Percentiles rank a stretch among this genome's conserved stretches.
Evolutionary conservation across 1,140 invertebrate species (phyloP).

Genomic region (Cotesia chilonis): DNA sequence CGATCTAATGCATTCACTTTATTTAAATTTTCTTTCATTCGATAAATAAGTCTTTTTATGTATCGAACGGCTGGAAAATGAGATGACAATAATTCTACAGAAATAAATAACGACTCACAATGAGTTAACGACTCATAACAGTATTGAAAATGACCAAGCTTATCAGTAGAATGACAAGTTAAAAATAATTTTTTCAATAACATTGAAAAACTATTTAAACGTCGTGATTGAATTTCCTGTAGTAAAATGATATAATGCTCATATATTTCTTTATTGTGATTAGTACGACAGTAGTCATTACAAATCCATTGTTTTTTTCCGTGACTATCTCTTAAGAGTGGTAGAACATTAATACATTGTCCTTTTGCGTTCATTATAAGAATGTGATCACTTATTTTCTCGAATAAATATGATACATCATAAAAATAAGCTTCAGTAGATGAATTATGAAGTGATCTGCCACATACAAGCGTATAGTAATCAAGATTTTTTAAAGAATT

Average conservation of each 20-base stretch:
- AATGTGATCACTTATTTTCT: background rate
- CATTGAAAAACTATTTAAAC: background rate
- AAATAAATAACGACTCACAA: conserved; percentile 9
- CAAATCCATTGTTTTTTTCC: background rate
- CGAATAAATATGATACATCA: conserved; percentile 5
- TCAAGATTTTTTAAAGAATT: background rate
- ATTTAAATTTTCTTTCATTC: too few species aligned
- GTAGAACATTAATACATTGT: conserved; percentile 21
- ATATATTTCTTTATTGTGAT: background rate
- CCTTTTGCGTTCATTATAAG: conserved; percentile 9
- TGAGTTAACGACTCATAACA: conserved; percentile 5
- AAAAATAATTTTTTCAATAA: conserved; percentile 4
- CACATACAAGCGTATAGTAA: background rate
- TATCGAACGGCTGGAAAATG: background rate
- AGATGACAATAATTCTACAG: background rate
- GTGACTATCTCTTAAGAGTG: background rate
- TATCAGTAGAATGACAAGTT: background rate
- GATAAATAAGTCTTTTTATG: too few species aligned
- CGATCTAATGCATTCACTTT: too few species aligned
- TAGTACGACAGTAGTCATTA: conserved; percentile 6
- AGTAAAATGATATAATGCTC: too few species aligned
- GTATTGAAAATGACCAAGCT: conserved; percentile 10
- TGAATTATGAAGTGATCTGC: background rate
- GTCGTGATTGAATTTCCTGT: background rate
- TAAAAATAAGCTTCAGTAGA: conserved; percentile 18